Evolutionary conservation across 2,888 invertebrate genomes (phyloP).

Genomic region (Ctenicera cuprea): DNA sequence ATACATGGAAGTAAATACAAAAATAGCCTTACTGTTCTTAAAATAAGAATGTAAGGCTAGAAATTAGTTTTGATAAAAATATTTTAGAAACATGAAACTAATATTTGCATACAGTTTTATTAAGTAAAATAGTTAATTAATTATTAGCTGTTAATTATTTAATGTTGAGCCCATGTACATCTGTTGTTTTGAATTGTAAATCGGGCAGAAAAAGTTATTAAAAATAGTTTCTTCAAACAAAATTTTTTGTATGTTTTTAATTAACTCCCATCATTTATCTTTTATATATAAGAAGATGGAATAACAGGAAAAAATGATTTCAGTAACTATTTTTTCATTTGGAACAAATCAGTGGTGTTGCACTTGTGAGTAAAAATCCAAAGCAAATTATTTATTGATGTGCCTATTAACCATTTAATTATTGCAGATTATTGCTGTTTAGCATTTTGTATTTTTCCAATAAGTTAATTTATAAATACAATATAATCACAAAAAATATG

Average conservation of each 20-base stretch:
- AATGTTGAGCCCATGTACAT: too few relatives aligned
- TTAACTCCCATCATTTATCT: too few relatives aligned
- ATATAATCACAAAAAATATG: not conserved
- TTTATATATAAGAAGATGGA: not conserved
- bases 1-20: not conserved
- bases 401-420: constrained; percentile 32
- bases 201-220: too few relatives aligned
- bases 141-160: too few relatives aligned
- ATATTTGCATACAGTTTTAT: too few relatives aligned
- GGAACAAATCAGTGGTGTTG: constrained; percentile 46
- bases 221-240: too few relatives aligned
- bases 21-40: constrained; percentile 5
- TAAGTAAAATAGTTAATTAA: too few relatives aligned
- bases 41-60: not conserved
- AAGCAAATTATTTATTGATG: constrained; percentile 16
- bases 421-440: constrained; percentile 11
- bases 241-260: too few relatives aligned
- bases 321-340: constrained; percentile 42
- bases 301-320: constrained; percentile 31
- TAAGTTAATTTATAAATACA: not conserved
- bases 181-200: too few relatives aligned
- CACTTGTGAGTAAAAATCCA: constrained; percentile 35
- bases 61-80: not conserved
- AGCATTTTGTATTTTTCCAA: constrained; percentile 24
- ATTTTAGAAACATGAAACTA: too few relatives aligned